Percentiles rank a stretch among this genome's conserved stretches.
Evolutionary conservation across 2,113 vertebrate genomes (phyloP).

Genomic region (Micronycteris hirsuta): DNA sequence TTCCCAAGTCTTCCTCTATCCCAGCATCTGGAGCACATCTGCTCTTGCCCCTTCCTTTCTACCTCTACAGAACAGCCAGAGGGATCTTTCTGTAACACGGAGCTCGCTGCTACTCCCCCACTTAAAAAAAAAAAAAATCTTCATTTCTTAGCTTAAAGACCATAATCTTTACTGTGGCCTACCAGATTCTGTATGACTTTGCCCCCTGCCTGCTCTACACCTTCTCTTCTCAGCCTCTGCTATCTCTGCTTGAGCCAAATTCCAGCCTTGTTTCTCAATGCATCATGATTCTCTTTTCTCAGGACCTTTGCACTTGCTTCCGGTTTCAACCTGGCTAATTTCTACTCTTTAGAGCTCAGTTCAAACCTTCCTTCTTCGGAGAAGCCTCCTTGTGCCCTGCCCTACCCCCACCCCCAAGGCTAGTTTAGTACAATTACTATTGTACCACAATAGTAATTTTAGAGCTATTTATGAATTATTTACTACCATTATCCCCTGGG

Average conservation of each 20-base stretch:
- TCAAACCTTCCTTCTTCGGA: neutral
- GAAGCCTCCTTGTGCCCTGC: neutral
- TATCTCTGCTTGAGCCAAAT: neutral
- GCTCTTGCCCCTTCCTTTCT: neutral
- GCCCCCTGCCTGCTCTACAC: neutral
- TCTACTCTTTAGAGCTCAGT: conserved; percentile 1
- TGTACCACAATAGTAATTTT: neutral
- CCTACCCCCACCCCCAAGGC: neutral
- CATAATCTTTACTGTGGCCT: neutral
- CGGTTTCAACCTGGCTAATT: neutral
- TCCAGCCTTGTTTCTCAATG: neutral
- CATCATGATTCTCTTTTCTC: neutral
- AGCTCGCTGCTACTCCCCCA: neutral
- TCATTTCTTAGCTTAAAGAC: neutral
- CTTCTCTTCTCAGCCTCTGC: neutral
- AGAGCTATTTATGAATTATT: conserved; percentile 2
- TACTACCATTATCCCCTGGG: neutral
- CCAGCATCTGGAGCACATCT: neutral
- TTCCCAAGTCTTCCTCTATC: neutral
- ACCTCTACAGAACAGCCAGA: neutral
- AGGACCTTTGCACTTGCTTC: neutral
- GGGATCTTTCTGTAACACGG: neutral
- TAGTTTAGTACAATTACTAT: too few species aligned
- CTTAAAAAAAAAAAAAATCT: neutral
- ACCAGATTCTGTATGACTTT: neutral